phyloP scores from a whole-genome alignment of 2,797 vertebrate species.

The Poeciliopsis paucimaculata region DNA sequence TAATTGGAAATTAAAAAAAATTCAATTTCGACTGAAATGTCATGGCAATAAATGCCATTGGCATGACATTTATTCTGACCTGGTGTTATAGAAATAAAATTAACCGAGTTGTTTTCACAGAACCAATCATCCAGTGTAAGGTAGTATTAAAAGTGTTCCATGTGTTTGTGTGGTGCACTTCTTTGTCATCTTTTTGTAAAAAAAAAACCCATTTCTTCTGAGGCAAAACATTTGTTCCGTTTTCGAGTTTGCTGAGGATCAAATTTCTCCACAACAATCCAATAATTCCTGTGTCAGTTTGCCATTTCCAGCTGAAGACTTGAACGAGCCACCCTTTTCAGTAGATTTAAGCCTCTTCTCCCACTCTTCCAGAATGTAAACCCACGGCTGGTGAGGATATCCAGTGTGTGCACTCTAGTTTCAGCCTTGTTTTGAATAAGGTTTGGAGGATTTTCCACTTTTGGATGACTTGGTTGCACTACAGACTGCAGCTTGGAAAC shows the following conservation, averaged over 20 bases:
- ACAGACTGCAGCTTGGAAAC: conserved; percentile 20
- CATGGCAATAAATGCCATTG: too few species aligned
- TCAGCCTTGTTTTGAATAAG: conserved; percentile 50
- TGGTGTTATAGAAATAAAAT: not conserved
- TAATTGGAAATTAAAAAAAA: not conserved
- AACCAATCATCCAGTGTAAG: not conserved
- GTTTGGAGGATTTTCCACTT: conserved; percentile 50
- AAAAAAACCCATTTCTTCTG: conserved; percentile 6
- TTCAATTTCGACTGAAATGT: too few species aligned
- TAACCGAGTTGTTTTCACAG: not conserved
- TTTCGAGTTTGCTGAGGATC: conserved; percentile 3
- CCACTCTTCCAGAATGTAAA: conserved; percentile 55
- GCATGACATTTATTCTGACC: not conserved
- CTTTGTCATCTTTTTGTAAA: not conserved
- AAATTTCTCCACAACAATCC: conserved; percentile 33
- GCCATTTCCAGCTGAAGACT: conserved; percentile 28
- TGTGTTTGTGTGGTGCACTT: not conserved
- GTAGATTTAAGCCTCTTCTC: conserved; percentile 48
- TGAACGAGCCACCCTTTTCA: conserved; percentile 38
- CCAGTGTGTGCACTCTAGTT: conserved; percentile 33
- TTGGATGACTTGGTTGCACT: conserved; percentile 28
- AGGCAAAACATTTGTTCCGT: conserved; percentile 9
- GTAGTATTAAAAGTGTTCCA: not conserved
- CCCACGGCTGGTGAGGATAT: conserved; percentile 31
- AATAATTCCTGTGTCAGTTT: conserved; percentile 34